These are phyloP conservation scores for Leptinotarsa lineolata DNA, from an alignment of 1,140 invertebrate genomes.

Conservation along the genomic window DNA sequence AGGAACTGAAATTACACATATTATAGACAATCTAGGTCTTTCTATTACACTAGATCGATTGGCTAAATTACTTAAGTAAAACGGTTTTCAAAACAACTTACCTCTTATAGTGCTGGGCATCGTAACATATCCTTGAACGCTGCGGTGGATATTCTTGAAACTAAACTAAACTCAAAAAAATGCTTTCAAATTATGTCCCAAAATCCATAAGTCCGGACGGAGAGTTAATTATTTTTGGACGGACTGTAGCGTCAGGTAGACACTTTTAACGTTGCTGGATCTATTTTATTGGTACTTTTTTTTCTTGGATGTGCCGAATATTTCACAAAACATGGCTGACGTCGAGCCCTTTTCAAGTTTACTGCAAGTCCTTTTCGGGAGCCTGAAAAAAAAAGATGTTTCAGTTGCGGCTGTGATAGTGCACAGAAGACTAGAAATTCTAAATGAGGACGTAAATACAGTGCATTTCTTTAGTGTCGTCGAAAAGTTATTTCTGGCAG, in stretches of 20 bases:
- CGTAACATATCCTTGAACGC: conserved; percentile 47
- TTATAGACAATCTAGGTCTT: no score
- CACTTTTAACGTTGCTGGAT: no score
- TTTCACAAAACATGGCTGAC: conserved; percentile 40
- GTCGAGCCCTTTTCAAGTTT: not conserved
- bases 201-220: conserved; percentile 3
- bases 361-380: not conserved
- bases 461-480: no score
- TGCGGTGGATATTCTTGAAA: not conserved
- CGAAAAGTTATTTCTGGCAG: no score
- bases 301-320: conserved; percentile 44
- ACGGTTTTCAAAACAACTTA: conserved; percentile 35
- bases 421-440: no score
- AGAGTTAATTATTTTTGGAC: not conserved
- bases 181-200: not conserved
- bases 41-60: no score
- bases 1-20: no score
- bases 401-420: no score
- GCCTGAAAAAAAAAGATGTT: not conserved
- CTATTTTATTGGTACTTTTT: conserved; percentile 35
- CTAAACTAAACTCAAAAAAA: not conserved
- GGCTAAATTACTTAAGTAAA: no score
- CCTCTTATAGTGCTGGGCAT: conserved; percentile 56
- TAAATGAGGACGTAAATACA: no score
- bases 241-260: no score